A percentile compares a stretch with the other conserved stretches of the same genome.
These are phyloP conservation scores for Gryllus longicercus DNA, from an alignment of 2,888 invertebrate species.

Conservation along the genomic window DNA sequence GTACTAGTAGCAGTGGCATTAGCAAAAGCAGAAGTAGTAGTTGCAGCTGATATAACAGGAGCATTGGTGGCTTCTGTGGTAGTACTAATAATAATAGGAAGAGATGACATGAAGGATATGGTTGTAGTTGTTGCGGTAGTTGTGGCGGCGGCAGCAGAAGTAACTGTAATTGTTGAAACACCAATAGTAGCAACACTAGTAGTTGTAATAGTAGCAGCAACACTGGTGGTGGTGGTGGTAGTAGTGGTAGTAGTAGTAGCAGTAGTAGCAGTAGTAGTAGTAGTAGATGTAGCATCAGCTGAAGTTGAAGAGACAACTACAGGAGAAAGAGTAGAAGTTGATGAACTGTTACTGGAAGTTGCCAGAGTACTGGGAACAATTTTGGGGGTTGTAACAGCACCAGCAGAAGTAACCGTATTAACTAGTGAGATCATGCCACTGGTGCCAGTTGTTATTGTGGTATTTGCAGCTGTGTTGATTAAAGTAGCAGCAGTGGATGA, in stretches of 20 bases:
- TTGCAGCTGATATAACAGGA: slow-evolving; percentile 17
- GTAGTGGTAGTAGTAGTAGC: not conserved
- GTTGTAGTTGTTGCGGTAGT: not conserved
- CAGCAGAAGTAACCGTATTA: not conserved
- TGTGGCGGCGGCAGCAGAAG: not conserved
- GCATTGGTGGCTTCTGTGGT: not conserved
- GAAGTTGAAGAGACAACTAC: not conserved
- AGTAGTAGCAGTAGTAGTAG: not conserved
- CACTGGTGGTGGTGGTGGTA: not conserved
- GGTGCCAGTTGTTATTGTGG: not conserved
- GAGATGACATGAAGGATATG: not conserved
- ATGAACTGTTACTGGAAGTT: not conserved
- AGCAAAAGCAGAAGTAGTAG: not conserved
- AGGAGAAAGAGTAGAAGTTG: not conserved
- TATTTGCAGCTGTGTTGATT: not conserved
- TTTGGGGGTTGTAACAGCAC: not conserved
- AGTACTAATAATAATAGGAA: not conserved
- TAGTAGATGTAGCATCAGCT: not conserved
- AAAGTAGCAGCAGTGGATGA: not conserved
- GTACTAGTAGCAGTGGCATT: not conserved
- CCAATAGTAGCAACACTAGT: not conserved
- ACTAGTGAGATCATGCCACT: not conserved
- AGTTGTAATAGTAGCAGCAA: not conserved
- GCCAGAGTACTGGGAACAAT: not conserved
- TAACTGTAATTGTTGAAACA: not conserved